Evolutionary conservation across 53 echinoderm and acorn worm genomes (phyloP), one percentile per base, ranked within the genome.

Genomic region (Arbacia lixula): DNA sequence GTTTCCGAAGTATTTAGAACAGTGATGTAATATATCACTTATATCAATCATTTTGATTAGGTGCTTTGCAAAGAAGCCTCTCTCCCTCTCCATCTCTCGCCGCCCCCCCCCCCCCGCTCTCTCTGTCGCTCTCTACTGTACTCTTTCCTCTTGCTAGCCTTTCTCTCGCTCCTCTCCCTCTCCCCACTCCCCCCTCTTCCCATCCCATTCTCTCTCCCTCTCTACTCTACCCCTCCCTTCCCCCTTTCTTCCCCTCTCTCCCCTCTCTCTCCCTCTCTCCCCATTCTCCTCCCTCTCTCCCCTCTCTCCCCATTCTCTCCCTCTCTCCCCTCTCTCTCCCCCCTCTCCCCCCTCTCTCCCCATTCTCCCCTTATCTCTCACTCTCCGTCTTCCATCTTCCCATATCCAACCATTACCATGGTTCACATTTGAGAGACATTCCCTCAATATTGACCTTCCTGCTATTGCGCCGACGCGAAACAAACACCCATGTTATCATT

Each of bases 401-500:
- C n/a, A n/a, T n/a, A n/a, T 37, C 37, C 12, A 22, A 21, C 38
- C 66, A 14, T 21, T 35, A 38, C 21, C 66, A 36, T 36, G 63
- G 66, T 36, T 66, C 38, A 66, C 36, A 66, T 37, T n/a, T 37
- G 66, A 38, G 69, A 40, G 69, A 69, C 69, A 69, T 40, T 69
- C 42, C 42, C 69, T 40, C 40, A 69, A 69, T 43, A 69, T 69
- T 69, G 43, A 69, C 42, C 69, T 69, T 40, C 69, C 69, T 27
- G 25, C 69, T 9, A 37, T 24, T 8, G 51, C 32, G 34, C 6
- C 11, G 63, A 30, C 63, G 30, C 34, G 37, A 66, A 37, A 37
- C 38, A 66, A 66, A 37, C 66, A 66, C 66, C 9, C 66, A 66
- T 66, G 38, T 66, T 62, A 31, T 62, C 63, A 62, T n/a, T 62